A percentile compares a stretch with the other conserved stretches of the same genome.
Evolutionary conservation across 2,113 vertebrate genomes (phyloP).

Genomic region (Cyprinodon brontotheroides): DNA sequence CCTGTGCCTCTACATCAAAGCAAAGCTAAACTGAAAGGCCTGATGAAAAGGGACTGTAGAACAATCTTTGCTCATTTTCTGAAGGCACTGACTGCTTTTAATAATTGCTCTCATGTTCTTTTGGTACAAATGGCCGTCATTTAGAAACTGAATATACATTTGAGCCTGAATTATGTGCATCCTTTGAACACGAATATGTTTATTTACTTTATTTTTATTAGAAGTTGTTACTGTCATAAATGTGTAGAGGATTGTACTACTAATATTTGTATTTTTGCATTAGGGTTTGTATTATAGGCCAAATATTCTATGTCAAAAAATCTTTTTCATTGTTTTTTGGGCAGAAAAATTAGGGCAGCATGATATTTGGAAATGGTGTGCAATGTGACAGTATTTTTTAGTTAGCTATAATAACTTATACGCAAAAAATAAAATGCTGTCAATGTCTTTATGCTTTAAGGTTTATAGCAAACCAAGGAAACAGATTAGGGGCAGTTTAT

Average conservation of each 20-base stretch:
- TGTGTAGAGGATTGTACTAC: too few species aligned
- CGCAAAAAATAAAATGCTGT: neutral
- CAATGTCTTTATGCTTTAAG: neutral
- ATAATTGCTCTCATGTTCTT: constrained; percentile 19
- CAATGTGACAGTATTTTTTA: neutral
- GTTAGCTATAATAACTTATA: neutral
- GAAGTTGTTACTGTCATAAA: constrained; percentile 10
- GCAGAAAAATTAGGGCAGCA: neutral
- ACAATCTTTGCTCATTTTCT: constrained; percentile 18
- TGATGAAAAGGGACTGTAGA: constrained; percentile 23
- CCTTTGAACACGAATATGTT: neutral
- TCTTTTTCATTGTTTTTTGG: neutral
- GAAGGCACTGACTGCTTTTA: constrained; percentile 17
- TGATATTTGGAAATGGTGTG: neutral
- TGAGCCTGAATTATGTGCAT: constrained; percentile 12
- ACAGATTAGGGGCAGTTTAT: neutral
- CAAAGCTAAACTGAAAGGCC: constrained; percentile 35
- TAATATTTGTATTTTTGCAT: too few species aligned
- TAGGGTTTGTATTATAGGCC: neutral
- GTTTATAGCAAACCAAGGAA: neutral
- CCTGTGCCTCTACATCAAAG: constrained; percentile 23
- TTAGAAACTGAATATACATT: constrained; percentile 1
- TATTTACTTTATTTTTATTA: constrained; percentile 15
- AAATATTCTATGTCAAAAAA: neutral
- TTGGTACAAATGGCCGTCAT: constrained; percentile 22